Percentiles rank a stretch among this genome's conserved stretches.
These are phyloP conservation scores for Ceratosolen fusciceps DNA, from an alignment of 1,140 invertebrate genomes.

Conservation along the genomic window DNA sequence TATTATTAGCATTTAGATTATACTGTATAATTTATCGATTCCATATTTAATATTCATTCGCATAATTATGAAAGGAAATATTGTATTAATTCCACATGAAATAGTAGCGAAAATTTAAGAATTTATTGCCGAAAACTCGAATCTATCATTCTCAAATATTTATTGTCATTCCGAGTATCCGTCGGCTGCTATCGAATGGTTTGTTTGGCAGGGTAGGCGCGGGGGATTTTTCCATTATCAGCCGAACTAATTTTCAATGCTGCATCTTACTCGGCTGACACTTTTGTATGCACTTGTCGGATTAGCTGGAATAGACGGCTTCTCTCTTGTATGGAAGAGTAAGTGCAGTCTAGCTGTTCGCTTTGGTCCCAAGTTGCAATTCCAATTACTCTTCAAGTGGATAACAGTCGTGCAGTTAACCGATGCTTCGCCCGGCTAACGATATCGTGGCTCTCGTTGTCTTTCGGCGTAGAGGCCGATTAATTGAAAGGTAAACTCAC, in stretches of 20 bases:
- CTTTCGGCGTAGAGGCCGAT: slow-evolving; percentile 57
- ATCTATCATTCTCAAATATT: not conserved
- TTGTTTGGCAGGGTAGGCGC: no score
- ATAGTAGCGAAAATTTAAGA: not conserved
- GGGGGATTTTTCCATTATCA: not conserved
- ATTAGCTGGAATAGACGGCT: not conserved
- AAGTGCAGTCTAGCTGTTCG: not conserved
- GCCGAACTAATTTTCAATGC: not conserved
- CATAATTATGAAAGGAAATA: no score
- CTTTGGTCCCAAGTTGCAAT: slow-evolving; percentile 55
- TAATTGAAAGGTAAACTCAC: slow-evolving; percentile 69
- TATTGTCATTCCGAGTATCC: not conserved
- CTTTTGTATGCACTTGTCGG: slow-evolving; percentile 23
- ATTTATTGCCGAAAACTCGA: not conserved
- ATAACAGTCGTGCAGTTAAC: slow-evolving; percentile 65
- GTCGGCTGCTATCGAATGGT: no score
- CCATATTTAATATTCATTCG: no score
- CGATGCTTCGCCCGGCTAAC: slow-evolving; percentile 56
- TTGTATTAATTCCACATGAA: no score
- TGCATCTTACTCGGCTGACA: slow-evolving; percentile 16
- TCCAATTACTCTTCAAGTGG: slow-evolving; percentile 66
- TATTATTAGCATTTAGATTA: no score
- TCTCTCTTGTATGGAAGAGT: not conserved
- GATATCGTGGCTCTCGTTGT: slow-evolving; percentile 11
- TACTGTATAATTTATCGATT: no score